Percentiles rank a stretch among this genome's conserved stretches.
phyloP scores from a whole-genome alignment of 2,113 vertebrate genomes.

The Bambusicola thoracicus region DNA sequence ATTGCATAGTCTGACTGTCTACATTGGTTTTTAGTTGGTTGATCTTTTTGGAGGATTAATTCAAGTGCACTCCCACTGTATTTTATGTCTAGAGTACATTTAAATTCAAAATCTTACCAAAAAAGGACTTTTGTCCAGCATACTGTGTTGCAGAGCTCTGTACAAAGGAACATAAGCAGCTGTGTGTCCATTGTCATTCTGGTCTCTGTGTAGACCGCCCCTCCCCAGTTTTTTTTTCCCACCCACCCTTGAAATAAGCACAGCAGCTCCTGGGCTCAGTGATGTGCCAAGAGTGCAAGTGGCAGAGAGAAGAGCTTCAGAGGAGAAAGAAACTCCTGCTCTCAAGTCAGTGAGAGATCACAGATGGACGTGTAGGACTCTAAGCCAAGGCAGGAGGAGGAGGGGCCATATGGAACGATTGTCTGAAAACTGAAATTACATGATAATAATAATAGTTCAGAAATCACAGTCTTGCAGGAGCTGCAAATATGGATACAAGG shows the following conservation, averaged over 20 bases:
- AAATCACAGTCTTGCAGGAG: constrained; percentile 19
- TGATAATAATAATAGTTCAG: not conserved
- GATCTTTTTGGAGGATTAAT: not conserved
- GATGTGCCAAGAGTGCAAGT: constrained; percentile 18
- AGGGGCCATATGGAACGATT: not conserved
- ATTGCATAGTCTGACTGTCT: not conserved
- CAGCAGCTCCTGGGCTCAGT: constrained; percentile 17
- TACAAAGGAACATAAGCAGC: not conserved
- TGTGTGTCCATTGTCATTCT: accelerated
- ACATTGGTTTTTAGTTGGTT: not conserved
- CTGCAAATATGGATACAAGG: not conserved
- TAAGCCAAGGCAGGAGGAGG: not conserved
- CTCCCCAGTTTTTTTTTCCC: not conserved
- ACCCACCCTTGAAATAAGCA: constrained; percentile 12
- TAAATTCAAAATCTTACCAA: accelerated
- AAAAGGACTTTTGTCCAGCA: not conserved
- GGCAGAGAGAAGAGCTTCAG: constrained; percentile 41
- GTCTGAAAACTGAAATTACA: constrained; percentile 40
- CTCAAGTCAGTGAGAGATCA: constrained; percentile 54
- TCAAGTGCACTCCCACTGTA: not conserved
- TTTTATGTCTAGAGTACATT: not conserved
- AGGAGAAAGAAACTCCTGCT: constrained; percentile 39
- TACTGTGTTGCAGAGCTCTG: not conserved
- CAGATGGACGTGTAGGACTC: constrained; percentile 32
- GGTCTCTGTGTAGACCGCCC: not conserved